A percentile compares a stretch with the other conserved stretches of the same genome.
Evolutionary conservation across 1,140 invertebrate species (phyloP).

Genomic region (Sycophaga agraensis): DNA sequence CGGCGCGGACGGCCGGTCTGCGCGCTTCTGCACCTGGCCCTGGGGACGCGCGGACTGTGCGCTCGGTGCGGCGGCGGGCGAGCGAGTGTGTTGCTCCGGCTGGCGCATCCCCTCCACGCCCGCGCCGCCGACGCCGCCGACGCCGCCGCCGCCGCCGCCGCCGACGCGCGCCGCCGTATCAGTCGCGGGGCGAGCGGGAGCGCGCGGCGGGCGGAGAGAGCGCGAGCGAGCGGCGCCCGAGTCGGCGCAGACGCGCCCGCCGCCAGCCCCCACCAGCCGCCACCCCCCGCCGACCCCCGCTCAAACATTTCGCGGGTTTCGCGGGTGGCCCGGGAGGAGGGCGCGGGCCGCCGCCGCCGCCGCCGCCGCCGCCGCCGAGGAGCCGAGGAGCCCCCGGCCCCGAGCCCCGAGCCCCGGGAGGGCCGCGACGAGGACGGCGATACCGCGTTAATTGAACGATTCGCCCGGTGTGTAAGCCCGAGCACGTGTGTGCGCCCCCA

Average conservation of each 20-base stretch:
- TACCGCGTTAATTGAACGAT: slow-evolving; percentile 59
- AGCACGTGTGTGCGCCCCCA: background rate
- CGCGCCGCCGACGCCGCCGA: background rate
- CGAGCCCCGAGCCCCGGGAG: background rate
- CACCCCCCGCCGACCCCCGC: background rate
- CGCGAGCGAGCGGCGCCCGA: slow-evolving; percentile 17
- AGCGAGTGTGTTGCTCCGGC: slow-evolving; percentile 49
- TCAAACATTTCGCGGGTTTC: slow-evolving; percentile 12
- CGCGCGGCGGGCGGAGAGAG: slow-evolving; percentile 16
- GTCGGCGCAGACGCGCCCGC: slow-evolving; percentile 25
- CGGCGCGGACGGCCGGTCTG: background rate
- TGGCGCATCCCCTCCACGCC: slow-evolving; percentile 40
- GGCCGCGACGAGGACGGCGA: slow-evolving; percentile 8
- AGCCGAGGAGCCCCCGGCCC: background rate
- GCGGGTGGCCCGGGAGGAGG: background rate
- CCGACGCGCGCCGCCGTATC: slow-evolving; percentile 28
- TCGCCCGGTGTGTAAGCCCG: slow-evolving; percentile 9
- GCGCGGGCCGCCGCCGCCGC: background rate
- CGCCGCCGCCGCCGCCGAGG: background rate
- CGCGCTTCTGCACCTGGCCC: background rate
- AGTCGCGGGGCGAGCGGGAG: slow-evolving; percentile 21
- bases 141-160: slow-evolving; percentile 30
- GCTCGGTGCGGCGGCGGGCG: slow-evolving; percentile 53
- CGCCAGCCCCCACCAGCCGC: background rate
- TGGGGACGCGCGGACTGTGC: slow-evolving; percentile 24